Base-by-base conservation (phyloP, 2,113 vertebrate genomes). In the Callithrix jacchus region DNA sequence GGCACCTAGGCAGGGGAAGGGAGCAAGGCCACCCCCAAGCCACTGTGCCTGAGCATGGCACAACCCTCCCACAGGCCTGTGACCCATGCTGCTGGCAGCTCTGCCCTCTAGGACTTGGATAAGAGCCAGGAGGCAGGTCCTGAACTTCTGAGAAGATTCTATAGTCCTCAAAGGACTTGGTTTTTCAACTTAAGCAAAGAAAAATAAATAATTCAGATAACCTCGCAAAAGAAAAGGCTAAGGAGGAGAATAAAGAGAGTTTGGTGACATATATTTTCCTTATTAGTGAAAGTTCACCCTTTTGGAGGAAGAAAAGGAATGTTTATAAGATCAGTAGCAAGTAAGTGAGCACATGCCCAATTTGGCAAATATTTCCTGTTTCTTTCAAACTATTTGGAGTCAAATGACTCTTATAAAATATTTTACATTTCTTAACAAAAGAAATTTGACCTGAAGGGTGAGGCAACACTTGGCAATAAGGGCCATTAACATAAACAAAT, bases 121-220 rank as follows among this genome's bases (percentile, higher is more conserved):
- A 77, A 92, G 47, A 66, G 30, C 47, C 95, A 91, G n/a, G 54
- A 88, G 27, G 35, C 40, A 42, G 54, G 9, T 45, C 58, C 14
- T 40, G 52, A 93, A 68, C 32, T 87, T 92, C 49, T 30, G 25
- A 58, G 58, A 84, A 89, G 8, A 27, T 6, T 30, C 40, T 37
- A 11, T 0, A 54, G 66, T 88, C 21, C 52, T 88, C 14, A 81
- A 21, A 10, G 30, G 76, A 90, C 74, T 58, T 58, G 13, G 37
- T 87, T 88, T 96, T 95, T 61, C 92, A 87, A 66, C 70, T 40
- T 87, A 27, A 93, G 10, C 27, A 58, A 89, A 95, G 54, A 92
- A 82, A 12, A 79, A 32, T 83, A 37, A 21, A 40, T 56, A 84
- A 8, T 64, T 87, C 13, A 47, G 79, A 18, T 71, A 73, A 87